Conservation (phyloP, 2,113 vertebrate species). For the Alethe diademata region DNA sequence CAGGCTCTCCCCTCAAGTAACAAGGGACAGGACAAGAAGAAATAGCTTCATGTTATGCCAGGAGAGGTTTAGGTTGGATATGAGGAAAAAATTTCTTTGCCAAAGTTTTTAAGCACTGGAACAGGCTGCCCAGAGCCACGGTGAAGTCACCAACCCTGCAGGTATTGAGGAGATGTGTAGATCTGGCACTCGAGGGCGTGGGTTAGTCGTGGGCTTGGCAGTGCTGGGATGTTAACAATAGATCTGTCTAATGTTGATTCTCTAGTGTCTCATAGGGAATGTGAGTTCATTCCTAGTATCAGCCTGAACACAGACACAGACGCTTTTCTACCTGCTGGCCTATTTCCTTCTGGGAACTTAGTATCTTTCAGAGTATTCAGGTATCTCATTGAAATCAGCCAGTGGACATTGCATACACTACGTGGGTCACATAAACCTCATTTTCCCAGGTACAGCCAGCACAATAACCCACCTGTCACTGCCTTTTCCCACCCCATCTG, state of each 20-base stretch:
- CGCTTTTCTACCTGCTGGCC: background rate
- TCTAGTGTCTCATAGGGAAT: background rate
- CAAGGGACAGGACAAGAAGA: background rate
- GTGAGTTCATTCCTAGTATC: background rate
- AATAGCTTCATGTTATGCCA: background rate
- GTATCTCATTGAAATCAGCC: background rate
- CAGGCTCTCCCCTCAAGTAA: fast-evolving
- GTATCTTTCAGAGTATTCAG: background rate
- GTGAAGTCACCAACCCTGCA: background rate
- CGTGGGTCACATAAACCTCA: fast-evolving
- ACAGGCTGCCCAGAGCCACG: background rate
- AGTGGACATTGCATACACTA: background rate
- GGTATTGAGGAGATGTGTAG: background rate
- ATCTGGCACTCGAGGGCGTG: background rate
- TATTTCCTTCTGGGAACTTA: background rate
- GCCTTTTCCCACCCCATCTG: background rate
- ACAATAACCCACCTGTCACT: background rate
- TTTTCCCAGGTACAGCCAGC: background rate
- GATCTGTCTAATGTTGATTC: background rate
- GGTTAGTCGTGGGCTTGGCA: background rate
- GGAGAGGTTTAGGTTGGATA: background rate
- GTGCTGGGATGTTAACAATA: background rate
- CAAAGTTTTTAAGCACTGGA: background rate
- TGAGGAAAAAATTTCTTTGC: background rate
- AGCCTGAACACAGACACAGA: background rate